Evolutionary conservation across 2,888 invertebrate genomes (phyloP), one percentile per base, ranked within the genome.

Genomic region (Drosophila fungiperda): DNA sequence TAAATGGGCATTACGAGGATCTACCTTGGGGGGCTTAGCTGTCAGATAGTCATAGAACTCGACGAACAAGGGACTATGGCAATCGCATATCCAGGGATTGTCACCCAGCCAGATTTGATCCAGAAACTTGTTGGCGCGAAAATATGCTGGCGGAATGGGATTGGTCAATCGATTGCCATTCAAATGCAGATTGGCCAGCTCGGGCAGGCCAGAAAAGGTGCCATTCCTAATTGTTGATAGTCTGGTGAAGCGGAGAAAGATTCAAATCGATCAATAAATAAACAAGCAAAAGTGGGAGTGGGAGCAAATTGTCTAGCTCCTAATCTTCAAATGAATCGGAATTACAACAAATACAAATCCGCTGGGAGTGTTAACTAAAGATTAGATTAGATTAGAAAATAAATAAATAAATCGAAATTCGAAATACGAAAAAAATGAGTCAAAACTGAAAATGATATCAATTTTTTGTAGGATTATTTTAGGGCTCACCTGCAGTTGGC

Each of bases 51-150:
- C 94, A 80, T 95, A 96, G 85, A 96, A 95, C 12, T 94, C 94
- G 63, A 94, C 94, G 90, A 97, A 94, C 29, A 95, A 94, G 0
- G 84, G 80, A 74, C 95, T 94, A n/a, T 91, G 80, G 84, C 97
- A 97, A 74, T 96, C 95, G 90, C 97, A 97, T 70, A 95, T 94
- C 97, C 97, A 97, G 78, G 96, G 95, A 91, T 97, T 97, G 84
- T 96, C 96, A 20, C 94, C 94, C 53, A 97, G 90, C 87, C 94
- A 94, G n/a, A 97, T 91, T 62, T 94, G 93, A 70, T 94, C 93
- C 52, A 96, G 92, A 74, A 94, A 94, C 12, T 94, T 93, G 91
- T 95, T 96, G 3, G 94, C 93, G 0, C 94, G 94, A 85, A 97
- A 96, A 86, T 94, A 94, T 1, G 93, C 93, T 9, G 94, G 93